Percentiles rank a stretch among this genome's conserved stretches.
Conservation (phyloP, 2,797 vertebrate genomes). For the Pangasius djambal region DNA sequence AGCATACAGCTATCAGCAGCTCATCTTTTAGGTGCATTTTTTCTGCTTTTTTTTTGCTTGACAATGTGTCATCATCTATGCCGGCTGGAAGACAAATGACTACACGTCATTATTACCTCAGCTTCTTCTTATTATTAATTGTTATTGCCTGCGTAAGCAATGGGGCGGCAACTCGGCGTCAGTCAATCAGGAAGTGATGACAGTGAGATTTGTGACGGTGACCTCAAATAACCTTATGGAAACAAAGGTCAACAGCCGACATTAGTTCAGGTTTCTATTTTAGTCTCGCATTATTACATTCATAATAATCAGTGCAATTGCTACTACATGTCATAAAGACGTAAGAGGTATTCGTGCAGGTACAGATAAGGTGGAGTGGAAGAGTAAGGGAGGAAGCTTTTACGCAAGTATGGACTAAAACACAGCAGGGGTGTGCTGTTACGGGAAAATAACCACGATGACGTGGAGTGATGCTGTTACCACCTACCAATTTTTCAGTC, state of each 20-base stretch:
- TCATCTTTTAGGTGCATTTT: background rate
- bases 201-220: background rate
- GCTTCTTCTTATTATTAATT: too few relatives aligned
- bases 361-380: background rate
- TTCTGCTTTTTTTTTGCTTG: background rate
- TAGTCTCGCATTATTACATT: background rate
- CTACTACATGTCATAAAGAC: background rate
- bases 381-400: background rate
- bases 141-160: background rate
- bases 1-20: background rate
- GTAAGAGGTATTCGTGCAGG: background rate
- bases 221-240: background rate
- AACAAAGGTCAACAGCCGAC: background rate
- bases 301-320: background rate
- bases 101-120: background rate
- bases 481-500: too few relatives aligned
- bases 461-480: background rate
- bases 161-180: background rate
- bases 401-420: background rate
- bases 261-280: background rate
- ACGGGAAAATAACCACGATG: background rate
- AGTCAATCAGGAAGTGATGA: background rate
- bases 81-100: background rate
- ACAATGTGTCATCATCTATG: background rate
- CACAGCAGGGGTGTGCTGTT: background rate